These are phyloP conservation scores for Sebastes schlegelii DNA, from an alignment of 2,113 vertebrate genomes.

Conservation along the genomic window DNA sequence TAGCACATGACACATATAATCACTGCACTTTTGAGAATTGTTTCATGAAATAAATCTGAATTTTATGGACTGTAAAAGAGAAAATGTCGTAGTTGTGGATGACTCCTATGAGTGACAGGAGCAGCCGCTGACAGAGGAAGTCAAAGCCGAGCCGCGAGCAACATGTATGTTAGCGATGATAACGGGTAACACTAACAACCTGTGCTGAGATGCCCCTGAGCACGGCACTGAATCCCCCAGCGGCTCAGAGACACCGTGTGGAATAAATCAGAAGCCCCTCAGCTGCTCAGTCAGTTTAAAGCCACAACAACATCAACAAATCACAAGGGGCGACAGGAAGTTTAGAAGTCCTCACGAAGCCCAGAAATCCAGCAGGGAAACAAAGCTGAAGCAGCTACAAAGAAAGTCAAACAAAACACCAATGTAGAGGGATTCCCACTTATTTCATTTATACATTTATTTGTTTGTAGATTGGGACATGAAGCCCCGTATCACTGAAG, in stretches of 20 bases:
- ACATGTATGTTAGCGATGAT: background rate
- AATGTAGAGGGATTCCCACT: no score
- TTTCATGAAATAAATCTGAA: background rate
- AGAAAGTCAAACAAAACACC: background rate
- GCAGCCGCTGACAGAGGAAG: background rate
- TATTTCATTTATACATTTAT: no score
- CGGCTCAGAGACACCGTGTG: background rate
- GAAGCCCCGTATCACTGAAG: no score
- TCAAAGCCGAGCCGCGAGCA: background rate
- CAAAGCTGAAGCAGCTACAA: background rate
- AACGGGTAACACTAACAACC: background rate
- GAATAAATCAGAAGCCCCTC: constrained; percentile 20
- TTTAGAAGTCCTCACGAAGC: background rate
- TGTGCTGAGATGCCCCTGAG: constrained; percentile 44
- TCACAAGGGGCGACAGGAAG: constrained; percentile 7
- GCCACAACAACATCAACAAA: constrained; percentile 10
- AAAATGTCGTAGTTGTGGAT: background rate
- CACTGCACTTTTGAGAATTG: background rate
- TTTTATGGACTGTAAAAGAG: background rate
- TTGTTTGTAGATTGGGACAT: no score
- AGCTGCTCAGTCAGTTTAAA: constrained; percentile 6
- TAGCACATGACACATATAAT: background rate
- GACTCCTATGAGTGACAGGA: background rate
- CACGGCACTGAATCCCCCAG: constrained; percentile 4
- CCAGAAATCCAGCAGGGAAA: constrained; percentile 14